Conservation (phyloP, 1,140 invertebrate genomes). For the Nebria ingens region DNA sequence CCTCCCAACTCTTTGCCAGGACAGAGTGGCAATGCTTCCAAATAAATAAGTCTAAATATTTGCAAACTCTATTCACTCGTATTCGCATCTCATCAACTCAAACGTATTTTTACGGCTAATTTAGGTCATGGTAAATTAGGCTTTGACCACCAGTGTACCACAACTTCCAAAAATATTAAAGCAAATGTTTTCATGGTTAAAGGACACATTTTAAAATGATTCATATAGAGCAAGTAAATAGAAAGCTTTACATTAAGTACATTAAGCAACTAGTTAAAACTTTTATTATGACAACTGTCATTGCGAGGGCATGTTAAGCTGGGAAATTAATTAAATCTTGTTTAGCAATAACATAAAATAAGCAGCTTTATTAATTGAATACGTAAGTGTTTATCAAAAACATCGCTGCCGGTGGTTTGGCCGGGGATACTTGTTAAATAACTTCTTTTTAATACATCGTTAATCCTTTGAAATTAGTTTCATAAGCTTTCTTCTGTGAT, state of each 20-base stretch:
- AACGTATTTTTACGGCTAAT: too few relatives aligned
- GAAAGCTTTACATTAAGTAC: neutral
- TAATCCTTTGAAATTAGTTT: slow-evolving; percentile 9
- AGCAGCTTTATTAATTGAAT: neutral
- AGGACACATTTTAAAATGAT: too few relatives aligned
- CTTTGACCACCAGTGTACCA: too few relatives aligned
- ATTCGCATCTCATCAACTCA: neutral
- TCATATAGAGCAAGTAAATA: neutral
- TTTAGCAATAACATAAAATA: neutral
- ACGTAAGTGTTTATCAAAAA: neutral
- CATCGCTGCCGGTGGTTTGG: too few relatives aligned
- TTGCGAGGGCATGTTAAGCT: too few relatives aligned
- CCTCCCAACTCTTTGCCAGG: neutral
- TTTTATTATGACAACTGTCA: neutral
- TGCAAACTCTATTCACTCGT: neutral
- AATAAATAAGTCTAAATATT: too few relatives aligned
- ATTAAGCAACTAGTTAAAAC: neutral
- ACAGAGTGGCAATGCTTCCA: too few relatives aligned
- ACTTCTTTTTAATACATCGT: neutral
- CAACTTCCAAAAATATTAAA: too few relatives aligned
- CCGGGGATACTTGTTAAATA: neutral
- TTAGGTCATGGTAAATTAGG: too few relatives aligned
- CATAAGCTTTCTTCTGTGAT: slow-evolving; percentile 1
- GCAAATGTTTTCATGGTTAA: too few relatives aligned
- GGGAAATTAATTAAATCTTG: neutral